Base-by-base conservation (phyloP, 1,140 invertebrate genomes). In the Brachionus plicatilis region DNA sequence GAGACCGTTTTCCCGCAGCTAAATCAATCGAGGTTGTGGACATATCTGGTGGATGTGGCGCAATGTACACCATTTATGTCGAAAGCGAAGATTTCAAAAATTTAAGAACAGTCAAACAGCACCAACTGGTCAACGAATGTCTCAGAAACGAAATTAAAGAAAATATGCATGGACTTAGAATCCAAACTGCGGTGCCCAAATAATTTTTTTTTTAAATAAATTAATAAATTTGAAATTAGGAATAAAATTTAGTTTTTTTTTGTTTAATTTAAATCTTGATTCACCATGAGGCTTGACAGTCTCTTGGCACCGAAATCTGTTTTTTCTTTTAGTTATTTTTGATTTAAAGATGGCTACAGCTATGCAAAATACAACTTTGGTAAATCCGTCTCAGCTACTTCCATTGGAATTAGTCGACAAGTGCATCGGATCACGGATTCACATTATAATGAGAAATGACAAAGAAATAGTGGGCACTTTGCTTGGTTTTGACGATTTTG, bases 401-500 rank as follows among this genome's bases (percentile, higher is more conserved):
- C 72, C 78, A 68, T 29, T 86, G 94, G 98, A 99, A 91, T 91
- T 99, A 85, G 96, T 99, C n/a, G 98, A 99, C 88, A 99, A 99
- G 92, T 99, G 97, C 90, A 99, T 99, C 88, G 98, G 98, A 20
- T 99, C 97, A 0, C 91, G 95, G 85, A 99, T 99, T 87, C 98
- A 99, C 87, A 98, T 99, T 29, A 97, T 99, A 53, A 99, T 99
- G 97, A 99, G 99, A 91, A 97, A 97, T 89, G 97, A 99, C 87
- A 99, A 98, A 90, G 97, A 99, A 92, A 96, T 99, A 88, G 96
- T 99, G 12, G 98, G 98, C 83, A 98, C 96, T 0, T 89, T 99
- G 20, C 91, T 96, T 85, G 98, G 98, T 8, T 99, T 99, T 90
- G 97, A 99, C 90, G 97, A 99, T 90, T 99, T 98, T 90, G 98